Base-by-base conservation (phyloP, 2,113 vertebrate species). In the Neotragus moschatus region DNA sequence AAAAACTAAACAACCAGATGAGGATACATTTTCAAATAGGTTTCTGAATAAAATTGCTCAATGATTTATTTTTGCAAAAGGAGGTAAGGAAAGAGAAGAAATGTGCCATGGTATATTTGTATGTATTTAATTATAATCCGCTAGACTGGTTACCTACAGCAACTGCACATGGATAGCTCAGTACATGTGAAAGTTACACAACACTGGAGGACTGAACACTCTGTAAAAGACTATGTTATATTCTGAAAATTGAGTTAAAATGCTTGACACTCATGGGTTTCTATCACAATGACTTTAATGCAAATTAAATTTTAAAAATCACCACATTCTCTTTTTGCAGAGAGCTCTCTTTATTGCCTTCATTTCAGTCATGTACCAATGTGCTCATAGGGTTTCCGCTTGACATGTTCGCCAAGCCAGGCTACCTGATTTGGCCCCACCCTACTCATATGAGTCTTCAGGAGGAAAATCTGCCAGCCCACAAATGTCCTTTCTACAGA, bases 401-500 rank as follows among this genome's bases (percentile, higher is more conserved):
- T 95, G 80, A 80, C 75, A 70, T 28, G n/a, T 47, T 96, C 45
- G 39, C 3, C 5, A 61, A 96, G 88, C 66, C 90, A 91, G 39
- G 25, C 85, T 91, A 58, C 79, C 79, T 95, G 56, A 92, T 79
- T 66, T 81, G 95, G 60, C 45, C 82, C 47, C 61, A 39, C 49
- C 55, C 81, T 86, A 66, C 80, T 90, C 94, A 92, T 88, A 26
- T 23, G 84, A 82, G 56, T 96, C 73, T 91, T 56, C 79, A 70
- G 84, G 58, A 93, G 63, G 87, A 91, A 79, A 91, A 84, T 92
- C 70, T 91, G 94, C 88, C 88, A 97, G 58, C 92, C 97, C 92
- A 89, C 92, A 98, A 95, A 98, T 91, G 58, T 97, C 82, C 94
- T 95, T 95, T 94, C 92, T 91, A 87, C 81, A 95, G 95, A 96